Evolutionary conservation across 1,140 invertebrate genomes (phyloP).

Genomic region (Drosophila pachea): DNA sequence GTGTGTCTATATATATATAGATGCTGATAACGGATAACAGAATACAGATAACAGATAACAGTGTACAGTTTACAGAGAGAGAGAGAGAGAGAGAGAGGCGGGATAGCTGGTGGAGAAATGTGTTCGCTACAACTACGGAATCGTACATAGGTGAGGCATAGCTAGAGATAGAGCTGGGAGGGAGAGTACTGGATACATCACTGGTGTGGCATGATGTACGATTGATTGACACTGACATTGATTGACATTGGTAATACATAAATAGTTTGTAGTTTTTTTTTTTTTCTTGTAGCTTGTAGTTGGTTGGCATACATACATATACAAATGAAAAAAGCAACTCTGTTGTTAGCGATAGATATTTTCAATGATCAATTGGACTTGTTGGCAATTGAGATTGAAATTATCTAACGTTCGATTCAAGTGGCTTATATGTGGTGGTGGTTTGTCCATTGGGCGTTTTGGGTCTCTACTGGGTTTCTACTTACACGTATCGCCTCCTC

Average conservation of each 20-base stretch:
- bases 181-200: background rate
- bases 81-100: too few relatives aligned
- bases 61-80: background rate
- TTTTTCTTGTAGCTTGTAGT: background rate
- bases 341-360: conserved; percentile 66
- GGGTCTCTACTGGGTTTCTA: conserved; percentile 62
- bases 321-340: conserved; percentile 75
- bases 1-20: conserved; percentile 27
- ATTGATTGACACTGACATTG: conserved; percentile 3
- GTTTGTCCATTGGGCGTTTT: conserved; percentile 33
- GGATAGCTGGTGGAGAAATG: conserved; percentile 20
- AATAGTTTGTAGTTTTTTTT: background rate
- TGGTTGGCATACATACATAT: conserved; percentile 64
- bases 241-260: background rate
- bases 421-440: conserved; percentile 31
- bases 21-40: background rate
- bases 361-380: conserved; percentile 57
- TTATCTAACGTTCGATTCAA: conserved; percentile 59
- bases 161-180: background rate
- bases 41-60: conserved; percentile 9
- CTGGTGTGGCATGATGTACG: background rate
- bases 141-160: conserved; percentile 35
- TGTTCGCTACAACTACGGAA: conserved; percentile 24
- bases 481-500: conserved; percentile 92
- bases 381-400: conserved; percentile 71